These are phyloP conservation scores for Physella acuta DNA, from an alignment of 1,140 invertebrate genomes.

Conservation along the genomic window DNA sequence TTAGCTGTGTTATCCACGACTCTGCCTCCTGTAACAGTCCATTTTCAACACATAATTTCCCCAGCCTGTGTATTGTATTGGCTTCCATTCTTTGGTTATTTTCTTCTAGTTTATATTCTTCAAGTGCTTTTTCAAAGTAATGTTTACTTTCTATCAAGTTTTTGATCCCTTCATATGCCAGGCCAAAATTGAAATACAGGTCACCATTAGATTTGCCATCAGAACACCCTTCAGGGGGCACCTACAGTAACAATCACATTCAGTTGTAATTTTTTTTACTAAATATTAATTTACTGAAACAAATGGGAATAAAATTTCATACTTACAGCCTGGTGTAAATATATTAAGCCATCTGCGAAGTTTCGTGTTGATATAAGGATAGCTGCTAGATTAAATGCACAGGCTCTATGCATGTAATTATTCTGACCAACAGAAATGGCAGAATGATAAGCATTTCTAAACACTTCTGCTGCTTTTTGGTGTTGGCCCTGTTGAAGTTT, in stretches of 20 bases:
- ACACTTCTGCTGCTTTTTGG: slow-evolving; percentile 12
- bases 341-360: slow-evolving; percentile 22
- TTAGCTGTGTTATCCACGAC: slow-evolving; percentile 4
- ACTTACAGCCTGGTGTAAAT: slow-evolving; percentile 26
- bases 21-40: not conserved
- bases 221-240: not conserved
- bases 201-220: slow-evolving; percentile 18
- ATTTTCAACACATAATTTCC: not conserved
- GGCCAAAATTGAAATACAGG: slow-evolving; percentile 30
- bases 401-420: slow-evolving; percentile 26
- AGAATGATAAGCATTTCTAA: slow-evolving; percentile 12
- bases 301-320: not conserved
- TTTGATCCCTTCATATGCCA: slow-evolving; percentile 28
- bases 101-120: slow-evolving; percentile 21
- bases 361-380: slow-evolving; percentile 14
- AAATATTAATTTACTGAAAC: not conserved
- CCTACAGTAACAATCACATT: not conserved
- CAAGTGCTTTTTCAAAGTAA: slow-evolving; percentile 22
- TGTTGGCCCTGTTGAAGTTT: not conserved
- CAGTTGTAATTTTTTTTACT: not conserved
- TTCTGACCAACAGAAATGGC: not conserved
- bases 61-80: slow-evolving; percentile 1
- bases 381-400: slow-evolving; percentile 28
- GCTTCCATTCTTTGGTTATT: slow-evolving; percentile 26
- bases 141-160: not conserved